Evolutionary conservation across 2,113 vertebrate species (phyloP), one percentile per base, ranked within the genome.

Genomic region (Eretmochelys imbricata): DNA sequence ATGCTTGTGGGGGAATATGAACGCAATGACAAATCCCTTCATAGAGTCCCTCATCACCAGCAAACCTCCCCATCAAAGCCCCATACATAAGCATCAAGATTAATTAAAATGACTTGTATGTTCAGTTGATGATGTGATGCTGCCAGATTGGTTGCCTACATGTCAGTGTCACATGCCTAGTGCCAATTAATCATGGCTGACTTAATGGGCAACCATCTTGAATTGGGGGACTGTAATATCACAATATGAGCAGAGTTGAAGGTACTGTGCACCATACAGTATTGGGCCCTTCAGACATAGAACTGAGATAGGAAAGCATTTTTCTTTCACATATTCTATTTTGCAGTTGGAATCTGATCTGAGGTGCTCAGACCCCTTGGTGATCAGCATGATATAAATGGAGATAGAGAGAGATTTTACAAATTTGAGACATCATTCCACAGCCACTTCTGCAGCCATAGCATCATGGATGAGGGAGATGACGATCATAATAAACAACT

Each of bases 401-500:
- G 85, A 92, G 1, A 24, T 80, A 42, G 42, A 85, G n/a, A 79
- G 20, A 54, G 19, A 81, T 89, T 86, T 54, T 91, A 19, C 48
- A 51, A 83, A 94, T 69, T 80, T 94, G 86, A 20, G 46, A 69
- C 83, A 51, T 69, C 90, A 85, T 93, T 95, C 62, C 76, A 79
- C 84, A 81, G 80, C 54, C 54, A 81, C 57, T 42, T 88, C 82
- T 90, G 55, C 91, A 92, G 75, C 75, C 82, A 54, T 2, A 85
- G 81, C 91, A 81, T 91, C 95, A 55, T 69, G 90, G 76, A 87
- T 83, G 54, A 57, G 89, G 57, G 50, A 89, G 85, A 93, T 94
- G 96, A 86, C 95, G 91, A 96, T 93, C 90, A 91, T 93, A 93
- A 94, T 90, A 93, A 94, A 94, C 89, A 89, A 88, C 94, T 76